phyloP scores from a whole-genome alignment of 2,797 vertebrate species.

The Crenuchus spilurus region DNA sequence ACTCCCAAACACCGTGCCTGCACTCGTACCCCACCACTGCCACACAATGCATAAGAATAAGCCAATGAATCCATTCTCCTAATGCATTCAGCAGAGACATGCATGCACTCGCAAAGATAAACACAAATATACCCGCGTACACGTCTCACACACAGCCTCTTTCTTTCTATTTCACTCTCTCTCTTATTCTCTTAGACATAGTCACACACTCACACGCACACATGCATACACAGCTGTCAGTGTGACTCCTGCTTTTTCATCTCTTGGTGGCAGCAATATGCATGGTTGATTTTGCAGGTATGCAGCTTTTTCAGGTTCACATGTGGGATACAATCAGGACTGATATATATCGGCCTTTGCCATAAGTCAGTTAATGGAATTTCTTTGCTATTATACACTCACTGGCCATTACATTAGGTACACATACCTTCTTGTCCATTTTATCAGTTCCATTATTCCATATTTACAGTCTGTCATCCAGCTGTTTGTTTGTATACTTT shows the following conservation, averaged over 20 bases:
- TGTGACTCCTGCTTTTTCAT: constrained; percentile 25
- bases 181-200: constrained; percentile 18
- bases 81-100: constrained; percentile 40
- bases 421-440: too few relatives aligned
- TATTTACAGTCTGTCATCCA: too few relatives aligned
- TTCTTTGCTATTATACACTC: too few relatives aligned
- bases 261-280: constrained; percentile 1
- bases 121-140: constrained; percentile 35
- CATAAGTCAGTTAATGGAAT: too few relatives aligned
- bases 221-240: not conserved
- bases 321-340: not conserved
- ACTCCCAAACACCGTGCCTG: not conserved
- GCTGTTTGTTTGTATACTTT: too few relatives aligned
- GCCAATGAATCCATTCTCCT: constrained; percentile 27
- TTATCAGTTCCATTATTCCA: too few relatives aligned
- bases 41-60: not conserved
- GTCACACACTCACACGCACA: constrained; percentile 15
- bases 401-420: too few relatives aligned
- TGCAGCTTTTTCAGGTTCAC: constrained; percentile 10
- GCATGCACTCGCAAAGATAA: constrained; percentile 21
- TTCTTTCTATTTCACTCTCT: constrained; percentile 27
- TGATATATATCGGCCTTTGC: too few relatives aligned
- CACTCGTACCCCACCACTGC: not conserved
- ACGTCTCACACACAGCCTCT: not conserved
- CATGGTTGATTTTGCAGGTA: constrained; percentile 33